Evolutionary conservation across 2,113 vertebrate species (phyloP).

Genomic region (Corythaixoides concolor): DNA sequence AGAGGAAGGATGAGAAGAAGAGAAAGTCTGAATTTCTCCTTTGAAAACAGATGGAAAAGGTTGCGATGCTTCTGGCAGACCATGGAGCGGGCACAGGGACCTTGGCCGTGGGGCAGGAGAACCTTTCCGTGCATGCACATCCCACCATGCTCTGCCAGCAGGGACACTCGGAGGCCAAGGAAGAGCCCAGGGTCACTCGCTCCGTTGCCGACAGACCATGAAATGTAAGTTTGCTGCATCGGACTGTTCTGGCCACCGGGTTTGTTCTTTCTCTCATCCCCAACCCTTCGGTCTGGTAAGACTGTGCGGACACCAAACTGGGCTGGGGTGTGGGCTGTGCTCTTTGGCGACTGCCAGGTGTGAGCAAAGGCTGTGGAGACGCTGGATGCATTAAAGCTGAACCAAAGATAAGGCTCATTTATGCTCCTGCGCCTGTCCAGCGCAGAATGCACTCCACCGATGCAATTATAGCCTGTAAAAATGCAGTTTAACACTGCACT

Average conservation of each 20-base stretch:
- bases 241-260: background rate
- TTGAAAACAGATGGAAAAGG: background rate
- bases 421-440: background rate
- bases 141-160: background rate
- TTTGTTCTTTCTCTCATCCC: background rate
- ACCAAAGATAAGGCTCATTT: background rate
- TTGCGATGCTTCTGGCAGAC: background rate
- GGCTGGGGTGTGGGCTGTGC: background rate
- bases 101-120: background rate
- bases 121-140: background rate
- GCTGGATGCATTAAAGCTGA: background rate
- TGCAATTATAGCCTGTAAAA: background rate
- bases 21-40: background rate
- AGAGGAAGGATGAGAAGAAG: background rate
- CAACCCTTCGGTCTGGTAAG: background rate
- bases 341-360: rapidly evolving
- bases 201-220: background rate
- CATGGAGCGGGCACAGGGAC: rapidly evolving
- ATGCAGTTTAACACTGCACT: background rate
- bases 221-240: background rate
- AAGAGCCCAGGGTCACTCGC: background rate
- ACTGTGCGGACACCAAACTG: background rate
- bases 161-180: background rate
- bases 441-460: background rate
- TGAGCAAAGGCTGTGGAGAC: background rate